A percentile compares a stretch with the other conserved stretches of the same genome.
Conservation (phyloP, 2,113 vertebrate species). For the Puntigrus tetrazona region DNA sequence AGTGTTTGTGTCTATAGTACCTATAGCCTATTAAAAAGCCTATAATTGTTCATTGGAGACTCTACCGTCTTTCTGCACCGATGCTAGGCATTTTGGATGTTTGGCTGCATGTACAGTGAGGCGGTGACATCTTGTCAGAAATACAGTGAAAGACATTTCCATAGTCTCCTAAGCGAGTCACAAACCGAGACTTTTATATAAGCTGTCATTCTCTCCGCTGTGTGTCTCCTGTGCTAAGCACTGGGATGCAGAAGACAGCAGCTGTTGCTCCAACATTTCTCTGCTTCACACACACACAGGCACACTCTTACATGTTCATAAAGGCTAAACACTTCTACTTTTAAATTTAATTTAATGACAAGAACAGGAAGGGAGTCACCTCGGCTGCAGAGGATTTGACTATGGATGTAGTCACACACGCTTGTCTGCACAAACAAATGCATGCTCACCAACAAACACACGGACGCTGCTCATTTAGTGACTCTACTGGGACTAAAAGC, state of each 20-base stretch:
- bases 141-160: constrained; percentile 10
- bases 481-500: constrained; percentile 41
- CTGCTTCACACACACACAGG: background rate
- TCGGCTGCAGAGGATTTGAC: constrained; percentile 11
- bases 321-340: background rate
- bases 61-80: background rate
- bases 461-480: constrained; percentile 29
- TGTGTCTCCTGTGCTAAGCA: constrained; percentile 21
- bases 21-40: constrained; percentile 9
- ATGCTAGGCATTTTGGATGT: background rate
- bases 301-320: background rate
- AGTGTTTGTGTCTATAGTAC: background rate
- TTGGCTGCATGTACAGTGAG: background rate
- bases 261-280: constrained; percentile 23
- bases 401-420: constrained; percentile 28
- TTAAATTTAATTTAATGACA: constrained; percentile 24
- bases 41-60: background rate
- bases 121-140: constrained; percentile 25
- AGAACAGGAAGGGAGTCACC: constrained; percentile 6
- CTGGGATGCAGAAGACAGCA: constrained; percentile 41
- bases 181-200: constrained; percentile 40
- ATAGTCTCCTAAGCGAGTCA: constrained; percentile 18
- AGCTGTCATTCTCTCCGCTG: constrained; percentile 29
- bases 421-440: constrained; percentile 30
- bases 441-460: constrained; percentile 30